Base-by-base conservation (phyloP, 2,888 invertebrate species). In the Tinea pellionella region DNA sequence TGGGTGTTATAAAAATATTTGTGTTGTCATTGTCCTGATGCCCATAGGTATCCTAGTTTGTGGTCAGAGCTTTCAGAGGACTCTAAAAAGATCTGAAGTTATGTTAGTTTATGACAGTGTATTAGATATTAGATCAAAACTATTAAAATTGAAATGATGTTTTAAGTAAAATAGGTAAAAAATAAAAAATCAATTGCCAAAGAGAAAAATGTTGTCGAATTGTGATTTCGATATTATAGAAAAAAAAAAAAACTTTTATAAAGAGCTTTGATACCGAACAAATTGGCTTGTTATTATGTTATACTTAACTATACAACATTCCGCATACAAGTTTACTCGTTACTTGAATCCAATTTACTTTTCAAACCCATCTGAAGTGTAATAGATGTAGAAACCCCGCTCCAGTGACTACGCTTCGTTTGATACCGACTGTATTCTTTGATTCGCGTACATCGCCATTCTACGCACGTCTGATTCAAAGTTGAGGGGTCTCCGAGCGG, bases 261-360 rank as follows among this genome's bases (percentile, higher is more conserved):
- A 37, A 37, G 37, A 37, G n/a, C 3, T 37, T 37, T 9, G 9
- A 37, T 47, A 9, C 2, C 15, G 6, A 47, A 15, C 9, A 47
- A 47, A 47, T 47, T 47, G 47, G 15, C 47, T 47, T 47, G 2
- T 47, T 47, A 47, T 47, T 13, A 47, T 47, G n/a, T 15, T 16
- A 16, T 9, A 37, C n/a, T 12, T 37, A 37, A n/a, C 3, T 37
- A 37, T 9, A 37, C 1, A 24, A 24, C n/a, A 37, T 9, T 37
- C 9, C 37, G 37, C 37, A 37, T 9, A 47, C 47, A 47, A 47
- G 47, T 47, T 47, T 47, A 47, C 15, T 47, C 47, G 47, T 47
- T 47, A 47, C 47, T 47, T 47, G 47, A 15, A 47, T 47, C 47
- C 47, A 47, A 47, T 47, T 47, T 47, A 47, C 47, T 47, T 47